Conservation (phyloP, 2,888 invertebrate species). For the Amphipoea lucens region DNA sequence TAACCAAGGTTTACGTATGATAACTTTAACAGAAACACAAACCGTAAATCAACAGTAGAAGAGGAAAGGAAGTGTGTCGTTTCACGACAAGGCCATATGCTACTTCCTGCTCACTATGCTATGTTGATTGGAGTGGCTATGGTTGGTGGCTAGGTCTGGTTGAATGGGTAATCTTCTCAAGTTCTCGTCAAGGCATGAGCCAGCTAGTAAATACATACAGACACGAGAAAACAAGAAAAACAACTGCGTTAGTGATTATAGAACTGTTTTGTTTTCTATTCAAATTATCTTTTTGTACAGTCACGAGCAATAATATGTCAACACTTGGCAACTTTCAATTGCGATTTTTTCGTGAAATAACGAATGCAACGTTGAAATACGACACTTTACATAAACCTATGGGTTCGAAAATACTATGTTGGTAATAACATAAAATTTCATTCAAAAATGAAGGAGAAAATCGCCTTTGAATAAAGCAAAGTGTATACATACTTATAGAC, state of each 20-base stretch:
- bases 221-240: neutral
- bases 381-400: too few species aligned
- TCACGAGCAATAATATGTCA: too few species aligned
- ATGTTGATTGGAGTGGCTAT: neutral
- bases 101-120: neutral
- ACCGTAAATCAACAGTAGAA: neutral
- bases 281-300: neutral
- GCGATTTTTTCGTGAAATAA: too few species aligned
- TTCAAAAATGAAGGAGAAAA: too few species aligned
- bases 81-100: neutral
- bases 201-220: neutral
- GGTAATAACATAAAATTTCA: too few species aligned
- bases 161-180: neutral
- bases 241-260: neutral
- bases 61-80: neutral
- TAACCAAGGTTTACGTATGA: neutral
- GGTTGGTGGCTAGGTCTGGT: neutral
- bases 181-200: too few species aligned
- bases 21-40: neutral
- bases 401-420: too few species aligned
- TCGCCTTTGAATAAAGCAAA: too few species aligned
- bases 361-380: too few species aligned
- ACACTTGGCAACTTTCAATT: too few species aligned
- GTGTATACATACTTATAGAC: too few species aligned
- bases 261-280: neutral